Evolutionary conservation across 2,888 invertebrate species (phyloP), one percentile per base, ranked within the genome.

Genomic region (Alviniconcha strummeri): DNA sequence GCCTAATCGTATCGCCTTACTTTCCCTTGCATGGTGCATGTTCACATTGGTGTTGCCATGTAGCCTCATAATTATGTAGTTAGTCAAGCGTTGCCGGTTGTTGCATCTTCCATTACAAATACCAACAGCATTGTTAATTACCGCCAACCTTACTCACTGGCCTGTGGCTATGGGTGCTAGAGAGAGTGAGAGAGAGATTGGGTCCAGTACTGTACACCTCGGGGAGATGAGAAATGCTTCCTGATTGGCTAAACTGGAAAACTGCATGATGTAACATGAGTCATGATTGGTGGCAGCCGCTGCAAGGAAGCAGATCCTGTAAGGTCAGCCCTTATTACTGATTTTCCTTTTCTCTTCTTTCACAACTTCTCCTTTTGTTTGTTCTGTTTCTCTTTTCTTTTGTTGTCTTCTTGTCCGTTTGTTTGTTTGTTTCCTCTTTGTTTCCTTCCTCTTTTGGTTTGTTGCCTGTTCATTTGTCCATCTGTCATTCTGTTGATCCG

Each of bases 251-350:
- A 82, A 67, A 76, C 64, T 36, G 54, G 81, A 72, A 60, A 6
- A 55, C 36, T 69, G 69, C 82, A 82, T 78, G 77, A 77, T 55
- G 71, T 82, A 71, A 60, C 77, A 55, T 82, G 82, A 82, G 11
- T 69, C 55, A n/a, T 77, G 69, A 69, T 82, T 82, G 82, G 82
- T 77, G 82, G 77, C n/a, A 77, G 57, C 82, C 13, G 67, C 80
- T 80, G 15, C 69, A 54, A 55, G 71, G 80, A 55, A 9, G 67
- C 19, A 19, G 76, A 77, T 56, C 71, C 52, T 67, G 0, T 75
- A 76, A 82, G 82, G 82, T 82, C 75, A 82, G 76, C 76, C 77
- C 57, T 82, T 52, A 13, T 15, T 36, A n/a, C n/a, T 80, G 71
- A n/a, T 80, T 80, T 69, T 36, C 36, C 36, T 8, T 64, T 11